A percentile compares a stretch with the other conserved stretches of the same genome.
These are phyloP conservation scores for Pocillopora verrucosa DNA, from an alignment of 64 coral and sea anemone genomes.

Conservation along the genomic window DNA sequence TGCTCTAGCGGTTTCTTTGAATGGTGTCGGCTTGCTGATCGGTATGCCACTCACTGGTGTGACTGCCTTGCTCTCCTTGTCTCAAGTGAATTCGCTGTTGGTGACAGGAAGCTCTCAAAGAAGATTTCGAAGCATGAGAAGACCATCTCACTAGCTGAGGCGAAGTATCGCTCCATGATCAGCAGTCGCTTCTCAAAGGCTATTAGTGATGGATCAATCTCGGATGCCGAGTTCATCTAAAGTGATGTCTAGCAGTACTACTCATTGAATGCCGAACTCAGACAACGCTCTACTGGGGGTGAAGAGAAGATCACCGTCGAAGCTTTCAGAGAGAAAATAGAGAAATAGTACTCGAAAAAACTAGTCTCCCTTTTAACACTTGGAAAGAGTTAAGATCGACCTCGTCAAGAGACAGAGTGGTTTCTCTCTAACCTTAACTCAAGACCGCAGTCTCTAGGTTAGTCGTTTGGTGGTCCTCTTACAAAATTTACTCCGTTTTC, in stretches of 20 bases:
- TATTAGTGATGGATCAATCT: neutral
- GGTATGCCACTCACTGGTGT: neutral
- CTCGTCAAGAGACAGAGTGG: no score
- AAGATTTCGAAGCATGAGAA: conserved; percentile 37
- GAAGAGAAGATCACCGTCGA: no score
- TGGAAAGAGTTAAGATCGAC: no score
- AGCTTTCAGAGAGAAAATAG: no score
- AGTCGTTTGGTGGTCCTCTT: no score
- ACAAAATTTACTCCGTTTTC: no score
- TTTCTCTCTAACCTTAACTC: no score
- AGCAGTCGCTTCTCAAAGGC: conserved; percentile 3
- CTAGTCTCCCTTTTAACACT: no score
- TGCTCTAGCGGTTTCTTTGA: neutral
- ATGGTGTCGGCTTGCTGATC: neutral
- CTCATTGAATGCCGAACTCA: neutral
- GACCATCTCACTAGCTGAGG: neutral
- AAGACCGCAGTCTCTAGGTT: no score
- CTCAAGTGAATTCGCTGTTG: neutral
- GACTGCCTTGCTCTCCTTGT: neutral
- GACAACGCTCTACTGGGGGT: neutral
- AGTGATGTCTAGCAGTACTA: neutral
- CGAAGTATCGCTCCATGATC: neutral
- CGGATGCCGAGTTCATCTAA: neutral
- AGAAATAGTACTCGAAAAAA: no score
- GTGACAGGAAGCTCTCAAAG: neutral